Evolutionary conservation across 2,888 invertebrate genomes (phyloP).

Genomic region (Eurytoma adleriae): DNA sequence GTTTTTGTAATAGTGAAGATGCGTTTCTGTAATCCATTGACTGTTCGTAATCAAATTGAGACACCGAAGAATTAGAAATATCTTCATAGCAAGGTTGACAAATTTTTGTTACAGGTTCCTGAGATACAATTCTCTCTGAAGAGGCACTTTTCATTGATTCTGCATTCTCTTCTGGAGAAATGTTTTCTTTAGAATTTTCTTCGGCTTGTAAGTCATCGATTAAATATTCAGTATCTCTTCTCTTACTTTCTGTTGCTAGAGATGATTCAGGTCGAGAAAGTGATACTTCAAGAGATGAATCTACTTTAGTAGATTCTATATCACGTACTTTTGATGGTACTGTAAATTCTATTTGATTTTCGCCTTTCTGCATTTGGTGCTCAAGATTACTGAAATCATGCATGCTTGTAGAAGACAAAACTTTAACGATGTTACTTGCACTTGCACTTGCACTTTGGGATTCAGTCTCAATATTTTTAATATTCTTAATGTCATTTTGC

Average conservation of each 20-base stretch:
- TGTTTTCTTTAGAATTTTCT: conserved; percentile 5
- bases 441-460: conserved; percentile 3
- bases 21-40: conserved; percentile 16
- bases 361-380: conserved; percentile 33
- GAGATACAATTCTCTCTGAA: background rate
- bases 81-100: conserved; percentile 47
- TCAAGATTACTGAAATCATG: conserved; percentile 52
- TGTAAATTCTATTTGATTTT: conserved; percentile 51
- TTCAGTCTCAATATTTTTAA: background rate
- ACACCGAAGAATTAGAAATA: conserved; percentile 47
- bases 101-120: conserved; percentile 33
- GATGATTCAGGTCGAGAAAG: background rate
- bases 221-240: conserved; percentile 19
- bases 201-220: conserved; percentile 25
- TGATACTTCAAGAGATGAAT: background rate
- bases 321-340: background rate
- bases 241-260: background rate
- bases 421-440: conserved; percentile 3
- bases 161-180: background rate
- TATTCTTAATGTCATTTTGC: background rate
- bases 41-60: conserved; percentile 30
- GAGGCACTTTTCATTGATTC: background rate
- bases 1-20: background rate
- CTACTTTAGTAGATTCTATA: background rate
- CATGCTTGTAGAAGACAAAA: conserved; percentile 2